phyloP scores from a whole-genome alignment of 2,113 vertebrate genomes.

The Atlantisia rogersi region DNA sequence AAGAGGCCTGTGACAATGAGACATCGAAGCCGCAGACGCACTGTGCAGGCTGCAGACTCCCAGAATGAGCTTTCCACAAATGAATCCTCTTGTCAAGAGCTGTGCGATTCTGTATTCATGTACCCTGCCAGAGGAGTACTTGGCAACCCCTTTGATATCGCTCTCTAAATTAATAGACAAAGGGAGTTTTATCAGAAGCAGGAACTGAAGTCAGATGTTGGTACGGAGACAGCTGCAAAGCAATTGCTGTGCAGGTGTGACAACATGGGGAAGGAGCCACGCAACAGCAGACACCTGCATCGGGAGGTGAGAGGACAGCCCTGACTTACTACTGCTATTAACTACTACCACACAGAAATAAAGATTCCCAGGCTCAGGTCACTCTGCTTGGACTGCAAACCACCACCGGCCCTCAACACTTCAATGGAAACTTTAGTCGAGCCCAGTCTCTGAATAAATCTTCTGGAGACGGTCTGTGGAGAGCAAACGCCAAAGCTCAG shows the following conservation, averaged over 20 bases:
- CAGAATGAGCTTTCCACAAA: conserved; percentile 60
- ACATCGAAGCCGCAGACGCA: conserved; percentile 10
- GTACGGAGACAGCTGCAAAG: conserved; percentile 47
- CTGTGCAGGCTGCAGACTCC: conserved; percentile 40
- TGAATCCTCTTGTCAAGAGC: conserved; percentile 62
- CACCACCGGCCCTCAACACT: background rate
- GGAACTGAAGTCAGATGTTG: conserved; percentile 55
- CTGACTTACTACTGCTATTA: background rate
- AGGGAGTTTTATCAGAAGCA: conserved; percentile 61
- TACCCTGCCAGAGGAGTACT: conserved; percentile 59
- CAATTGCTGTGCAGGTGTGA: conserved; percentile 40
- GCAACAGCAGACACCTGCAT: background rate
- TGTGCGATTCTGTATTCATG: conserved; percentile 12
- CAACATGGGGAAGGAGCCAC: background rate
- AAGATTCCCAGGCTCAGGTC: background rate
- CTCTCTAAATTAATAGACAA: conserved; percentile 67
- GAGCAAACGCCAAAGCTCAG: background rate
- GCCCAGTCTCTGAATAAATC: background rate
- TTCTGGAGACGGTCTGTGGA: background rate
- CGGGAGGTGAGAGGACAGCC: background rate
- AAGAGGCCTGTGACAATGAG: conserved; percentile 45
- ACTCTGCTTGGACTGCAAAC: background rate
- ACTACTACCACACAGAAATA: background rate
- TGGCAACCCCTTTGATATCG: conserved; percentile 63
- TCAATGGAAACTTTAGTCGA: background rate